phyloP scores from a whole-genome alignment of 1,140 invertebrate genomes.

The Drosophila pseudoananassae region DNA sequence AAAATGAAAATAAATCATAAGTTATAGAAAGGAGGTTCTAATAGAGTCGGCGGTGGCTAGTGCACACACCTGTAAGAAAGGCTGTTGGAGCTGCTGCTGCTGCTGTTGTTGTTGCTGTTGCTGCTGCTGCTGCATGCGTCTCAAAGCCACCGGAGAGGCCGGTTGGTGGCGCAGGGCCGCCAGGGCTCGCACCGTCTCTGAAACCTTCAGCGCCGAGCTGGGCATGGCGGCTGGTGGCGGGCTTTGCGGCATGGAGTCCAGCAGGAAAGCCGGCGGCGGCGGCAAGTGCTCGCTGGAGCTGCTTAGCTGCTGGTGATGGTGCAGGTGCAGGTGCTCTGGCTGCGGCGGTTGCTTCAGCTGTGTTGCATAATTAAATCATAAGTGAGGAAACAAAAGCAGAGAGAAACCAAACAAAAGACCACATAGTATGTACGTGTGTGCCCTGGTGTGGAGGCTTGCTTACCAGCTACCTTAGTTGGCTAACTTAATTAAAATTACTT shows the following conservation, averaged over 20 bases:
- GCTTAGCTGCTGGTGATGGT: constrained; percentile 52
- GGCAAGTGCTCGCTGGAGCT: constrained; percentile 88
- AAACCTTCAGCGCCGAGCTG: constrained; percentile 87
- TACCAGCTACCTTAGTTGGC: constrained; percentile 30
- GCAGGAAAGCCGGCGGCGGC: constrained; percentile 92
- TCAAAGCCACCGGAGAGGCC: constrained; percentile 91
- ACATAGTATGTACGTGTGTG: constrained; percentile 5
- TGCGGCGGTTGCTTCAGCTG: constrained; percentile 26
- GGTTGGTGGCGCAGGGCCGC: constrained; percentile 94
- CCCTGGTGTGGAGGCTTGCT: constrained; percentile 22
- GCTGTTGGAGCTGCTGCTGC: constrained; percentile 57
- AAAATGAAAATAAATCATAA: constrained; percentile 65
- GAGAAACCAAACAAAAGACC: constrained; percentile 31
- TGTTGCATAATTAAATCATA: constrained; percentile 64
- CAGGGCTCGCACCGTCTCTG: constrained; percentile 93
- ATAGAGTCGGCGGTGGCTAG: constrained; percentile 20
- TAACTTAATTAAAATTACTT: constrained; percentile 17
- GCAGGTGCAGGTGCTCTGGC: constrained; percentile 31
- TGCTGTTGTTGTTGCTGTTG: constrained; percentile 53
- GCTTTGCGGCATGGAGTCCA: constrained; percentile 85
- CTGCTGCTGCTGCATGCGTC: constrained; percentile 81
- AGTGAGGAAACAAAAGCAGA: constrained; percentile 59
- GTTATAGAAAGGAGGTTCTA: constrained; percentile 29
- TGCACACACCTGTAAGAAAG: constrained; percentile 73
- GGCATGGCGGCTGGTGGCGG: constrained; percentile 58